These are phyloP conservation scores for Seriola rivoliana DNA, from an alignment of 2,113 vertebrate genomes.

Conservation along the genomic window DNA sequence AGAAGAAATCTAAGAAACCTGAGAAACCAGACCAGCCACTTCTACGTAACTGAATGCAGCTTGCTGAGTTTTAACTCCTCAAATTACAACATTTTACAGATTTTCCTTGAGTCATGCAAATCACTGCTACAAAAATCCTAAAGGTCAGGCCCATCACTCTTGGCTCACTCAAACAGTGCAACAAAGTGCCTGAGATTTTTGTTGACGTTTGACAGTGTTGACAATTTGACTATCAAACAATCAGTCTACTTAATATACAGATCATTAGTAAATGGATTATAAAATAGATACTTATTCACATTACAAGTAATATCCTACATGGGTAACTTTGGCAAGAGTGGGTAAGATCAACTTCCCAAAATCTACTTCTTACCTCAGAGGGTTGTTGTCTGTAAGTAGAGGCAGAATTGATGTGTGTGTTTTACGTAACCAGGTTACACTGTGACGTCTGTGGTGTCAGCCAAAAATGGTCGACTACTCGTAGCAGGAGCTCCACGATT, in stretches of 20 bases:
- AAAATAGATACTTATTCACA: not conserved
- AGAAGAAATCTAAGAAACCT: conserved; percentile 50
- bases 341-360: not conserved
- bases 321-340: not conserved
- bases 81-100: conserved; percentile 17
- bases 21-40: conserved; percentile 50
- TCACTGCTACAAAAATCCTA: conserved; percentile 8
- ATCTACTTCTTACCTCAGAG: not conserved
- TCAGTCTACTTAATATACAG: not conserved
- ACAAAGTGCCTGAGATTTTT: not conserved
- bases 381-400: not conserved
- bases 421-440: conserved; percentile 89
- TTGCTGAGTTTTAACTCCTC: conserved; percentile 27
- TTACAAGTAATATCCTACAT: not conserved
- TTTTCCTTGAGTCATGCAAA: conserved; percentile 47
- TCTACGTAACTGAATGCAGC: conserved; percentile 28
- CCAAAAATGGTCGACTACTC: conserved; percentile 86
- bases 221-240: not conserved
- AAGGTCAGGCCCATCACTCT: conserved; percentile 4
- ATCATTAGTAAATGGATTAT: not conserved
- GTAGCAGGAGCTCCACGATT: conserved; percentile 96
- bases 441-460: conserved; percentile 92
- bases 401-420: not conserved
- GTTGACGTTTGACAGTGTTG: not conserved
- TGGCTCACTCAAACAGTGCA: not conserved